Percentiles rank a stretch among this genome's conserved stretches.
Conservation (phyloP, 2,888 invertebrate species). For the Hypomecis punctinalis region DNA sequence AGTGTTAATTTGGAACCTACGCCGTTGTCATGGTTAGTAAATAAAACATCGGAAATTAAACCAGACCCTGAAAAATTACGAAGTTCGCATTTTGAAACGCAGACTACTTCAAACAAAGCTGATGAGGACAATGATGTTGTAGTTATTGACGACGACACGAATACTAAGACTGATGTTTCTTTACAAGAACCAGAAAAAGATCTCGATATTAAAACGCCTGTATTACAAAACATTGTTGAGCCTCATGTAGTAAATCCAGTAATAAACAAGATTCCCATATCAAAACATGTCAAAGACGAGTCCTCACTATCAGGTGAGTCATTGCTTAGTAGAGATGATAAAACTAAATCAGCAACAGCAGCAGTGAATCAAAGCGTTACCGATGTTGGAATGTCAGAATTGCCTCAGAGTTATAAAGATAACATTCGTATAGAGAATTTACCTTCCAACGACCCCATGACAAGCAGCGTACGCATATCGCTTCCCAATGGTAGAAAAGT, state of each 20-base stretch:
- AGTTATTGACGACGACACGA: conserved; percentile 25
- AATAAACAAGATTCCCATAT: neutral
- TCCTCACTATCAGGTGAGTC: neutral
- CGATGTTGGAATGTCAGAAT: conserved; percentile 17
- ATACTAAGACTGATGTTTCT: conserved; percentile 3
- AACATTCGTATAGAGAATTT: conserved; percentile 60
- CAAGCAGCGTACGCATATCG: conserved; percentile 60
- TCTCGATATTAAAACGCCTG: neutral
- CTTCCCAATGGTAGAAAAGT: conserved; percentile 66
- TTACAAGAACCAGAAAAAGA: neutral
- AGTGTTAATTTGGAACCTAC: neutral
- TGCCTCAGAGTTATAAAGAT: conserved; percentile 48
- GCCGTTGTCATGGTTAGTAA: neutral
- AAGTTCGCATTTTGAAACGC: conserved; percentile 1
- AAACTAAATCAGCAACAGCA: neutral
- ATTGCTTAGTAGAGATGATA: neutral
- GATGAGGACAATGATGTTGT: conserved; percentile 40
- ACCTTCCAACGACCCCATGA: conserved; percentile 49
- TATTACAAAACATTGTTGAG: neutral
- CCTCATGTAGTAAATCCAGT: neutral
- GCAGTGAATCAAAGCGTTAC: neutral
- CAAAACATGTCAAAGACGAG: neutral
- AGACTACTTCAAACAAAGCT: conserved; percentile 25
- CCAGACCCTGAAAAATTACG: neutral
- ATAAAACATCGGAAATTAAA: neutral